Conservation (phyloP, 2,113 vertebrate genomes). For the Microcebus ravelobensis region DNA sequence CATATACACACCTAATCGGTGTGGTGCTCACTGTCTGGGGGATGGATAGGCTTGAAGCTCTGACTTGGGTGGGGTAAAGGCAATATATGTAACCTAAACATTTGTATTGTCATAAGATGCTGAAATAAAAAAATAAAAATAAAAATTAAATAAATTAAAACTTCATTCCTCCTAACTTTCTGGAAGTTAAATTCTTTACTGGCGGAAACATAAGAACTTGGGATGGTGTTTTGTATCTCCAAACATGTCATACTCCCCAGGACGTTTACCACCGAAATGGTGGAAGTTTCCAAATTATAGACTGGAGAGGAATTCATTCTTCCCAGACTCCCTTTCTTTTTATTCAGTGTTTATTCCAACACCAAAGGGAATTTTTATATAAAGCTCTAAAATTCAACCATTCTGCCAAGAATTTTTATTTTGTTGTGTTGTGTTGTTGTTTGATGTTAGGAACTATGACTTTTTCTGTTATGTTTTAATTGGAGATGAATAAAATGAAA, state of each 20-base stretch:
- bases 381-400: conserved; percentile 1
- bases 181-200: not conserved
- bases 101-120: no score
- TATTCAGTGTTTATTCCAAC: not conserved
- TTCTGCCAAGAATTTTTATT: not conserved
- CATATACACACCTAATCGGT: no score
- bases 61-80: no score
- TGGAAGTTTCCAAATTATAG: not conserved
- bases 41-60: no score
- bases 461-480: not conserved
- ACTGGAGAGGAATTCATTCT: not conserved
- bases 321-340: not conserved
- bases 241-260: not conserved
- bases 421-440: not conserved
- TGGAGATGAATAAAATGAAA: conserved; percentile 15
- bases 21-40: no score
- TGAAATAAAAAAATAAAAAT: no score
- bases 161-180: not conserved
- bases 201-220: not conserved
- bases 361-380: not conserved
- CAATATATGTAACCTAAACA: no score
- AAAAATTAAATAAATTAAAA: not conserved
- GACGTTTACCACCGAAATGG: not conserved
- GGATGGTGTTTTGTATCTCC: not conserved
- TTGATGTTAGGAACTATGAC: not conserved